Percentiles rank a stretch among this genome's conserved stretches.
Evolutionary conservation across 2,797 vertebrate genomes (phyloP).

Genomic region (Pristis pectinata): DNA sequence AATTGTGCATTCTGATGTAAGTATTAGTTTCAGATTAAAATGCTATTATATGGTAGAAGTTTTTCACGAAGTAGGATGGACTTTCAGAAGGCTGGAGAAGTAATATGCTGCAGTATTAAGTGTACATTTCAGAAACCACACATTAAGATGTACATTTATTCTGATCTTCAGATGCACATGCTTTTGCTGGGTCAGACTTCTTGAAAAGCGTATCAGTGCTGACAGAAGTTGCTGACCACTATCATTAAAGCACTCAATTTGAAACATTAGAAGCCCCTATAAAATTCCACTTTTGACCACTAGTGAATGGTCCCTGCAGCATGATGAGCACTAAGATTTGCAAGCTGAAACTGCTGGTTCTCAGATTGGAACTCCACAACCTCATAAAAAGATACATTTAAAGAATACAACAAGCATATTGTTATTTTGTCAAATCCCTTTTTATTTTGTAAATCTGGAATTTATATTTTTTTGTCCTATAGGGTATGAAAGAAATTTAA

Average conservation of each 20-base stretch:
- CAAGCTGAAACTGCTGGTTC: neutral
- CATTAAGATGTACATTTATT: neutral
- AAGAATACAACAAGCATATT: neutral
- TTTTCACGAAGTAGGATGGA: neutral
- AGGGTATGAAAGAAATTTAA: neutral
- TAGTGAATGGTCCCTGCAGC: neutral
- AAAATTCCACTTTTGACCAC: slow-evolving; percentile 21
- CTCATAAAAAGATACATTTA: neutral
- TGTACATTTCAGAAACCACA: slow-evolving; percentile 27
- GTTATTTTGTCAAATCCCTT: neutral
- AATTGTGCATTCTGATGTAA: too few relatives aligned
- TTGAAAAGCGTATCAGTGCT: neutral
- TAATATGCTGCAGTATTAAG: neutral
- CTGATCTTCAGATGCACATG: neutral
- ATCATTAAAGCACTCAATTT: neutral
- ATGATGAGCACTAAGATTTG: neutral
- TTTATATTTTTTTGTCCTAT: neutral
- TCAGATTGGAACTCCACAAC: neutral
- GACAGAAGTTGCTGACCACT: slow-evolving; percentile 23
- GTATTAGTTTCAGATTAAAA: neutral
- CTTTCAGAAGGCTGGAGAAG: neutral
- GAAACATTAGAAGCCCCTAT: slow-evolving; percentile 8
- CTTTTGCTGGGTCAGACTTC: neutral
- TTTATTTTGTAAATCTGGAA: neutral
- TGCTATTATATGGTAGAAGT: too few relatives aligned